Percentiles rank a stretch among this genome's conserved stretches.
Evolutionary conservation across 2,113 vertebrate species (phyloP).

Genomic region (Oreotrochilus melanogaster): DNA sequence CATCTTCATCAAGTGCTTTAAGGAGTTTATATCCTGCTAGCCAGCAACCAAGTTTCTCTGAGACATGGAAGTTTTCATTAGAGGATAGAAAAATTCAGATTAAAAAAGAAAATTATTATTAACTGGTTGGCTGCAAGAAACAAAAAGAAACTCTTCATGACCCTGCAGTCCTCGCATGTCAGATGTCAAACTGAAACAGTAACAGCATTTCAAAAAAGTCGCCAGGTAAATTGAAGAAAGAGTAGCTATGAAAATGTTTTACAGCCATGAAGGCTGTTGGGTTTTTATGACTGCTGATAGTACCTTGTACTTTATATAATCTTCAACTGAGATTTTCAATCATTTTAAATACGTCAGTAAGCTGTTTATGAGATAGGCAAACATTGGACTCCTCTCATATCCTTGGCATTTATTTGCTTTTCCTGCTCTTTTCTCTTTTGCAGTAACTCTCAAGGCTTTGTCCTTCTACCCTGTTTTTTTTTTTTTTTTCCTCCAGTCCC

Average conservation of each 20-base stretch:
- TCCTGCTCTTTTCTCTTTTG: background rate
- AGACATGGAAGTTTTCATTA: background rate
- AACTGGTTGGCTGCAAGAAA: background rate
- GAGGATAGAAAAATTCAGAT: background rate
- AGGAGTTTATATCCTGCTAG: background rate
- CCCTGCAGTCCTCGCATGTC: background rate
- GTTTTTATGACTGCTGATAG: background rate
- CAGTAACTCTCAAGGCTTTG: accelerated
- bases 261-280: background rate
- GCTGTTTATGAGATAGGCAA: background rate
- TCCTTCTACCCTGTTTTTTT: background rate
- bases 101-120: background rate
- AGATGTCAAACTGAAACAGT: background rate
- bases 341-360: background rate
- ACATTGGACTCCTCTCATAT: background rate
- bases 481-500: background rate
- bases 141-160: background rate
- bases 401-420: background rate
- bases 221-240: background rate
- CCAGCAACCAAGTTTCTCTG: background rate
- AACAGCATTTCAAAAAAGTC: background rate
- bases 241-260: background rate
- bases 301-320: background rate
- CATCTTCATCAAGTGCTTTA: background rate
- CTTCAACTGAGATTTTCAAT: background rate